Evolutionary conservation across 2,797 vertebrate species (phyloP), one percentile per base, ranked within the genome.

Genomic region (Momotus momota): DNA sequence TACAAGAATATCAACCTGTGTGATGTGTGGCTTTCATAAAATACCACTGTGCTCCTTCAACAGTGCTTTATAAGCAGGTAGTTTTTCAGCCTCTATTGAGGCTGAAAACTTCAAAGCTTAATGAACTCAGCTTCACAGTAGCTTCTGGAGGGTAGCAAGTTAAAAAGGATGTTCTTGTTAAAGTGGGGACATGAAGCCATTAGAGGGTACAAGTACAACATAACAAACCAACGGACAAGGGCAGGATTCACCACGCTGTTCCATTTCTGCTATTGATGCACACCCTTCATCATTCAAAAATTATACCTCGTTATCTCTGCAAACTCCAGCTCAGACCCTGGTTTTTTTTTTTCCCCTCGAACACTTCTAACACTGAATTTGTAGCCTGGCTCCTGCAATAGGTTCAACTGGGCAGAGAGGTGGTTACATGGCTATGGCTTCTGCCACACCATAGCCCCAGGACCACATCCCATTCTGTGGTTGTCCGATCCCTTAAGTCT

Each of bases 381-480:
- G 60, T 41, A 86, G 43, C 17, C 35, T 1, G 1, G 22, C 55
- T 87, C 46, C 55, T 62, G 45, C 31, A 64, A 35, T 41, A 60
- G 45, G 33, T 16, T 38, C 43, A n/a, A 1, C 1, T 26, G 40
- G 61, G 14, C 49, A 82, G 43, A 31, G 18, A 5, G 22, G 14
- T 72, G 12, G 26, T 65, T 54, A 49, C 0, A 0, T 6, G 31
- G n/a, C 65, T 29, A 3, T 1, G 11, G 26, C 35, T 66, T 51
- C 61, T 65, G 58, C 29, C 51, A 54, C 21, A 35, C 38, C 7
- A 3, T 4, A 57, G 74, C 19, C 57, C 38, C 2, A 2, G 33
- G 14, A 57, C 13, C 26, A 22, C 9, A 46, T 45, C 49, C 33
- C 0, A 0, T 43, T 69, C 65, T 23, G 15, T 3, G 43, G n/a